Base-by-base conservation (phyloP, 2,888 invertebrate genomes). In the Spicauda simplicius region DNA sequence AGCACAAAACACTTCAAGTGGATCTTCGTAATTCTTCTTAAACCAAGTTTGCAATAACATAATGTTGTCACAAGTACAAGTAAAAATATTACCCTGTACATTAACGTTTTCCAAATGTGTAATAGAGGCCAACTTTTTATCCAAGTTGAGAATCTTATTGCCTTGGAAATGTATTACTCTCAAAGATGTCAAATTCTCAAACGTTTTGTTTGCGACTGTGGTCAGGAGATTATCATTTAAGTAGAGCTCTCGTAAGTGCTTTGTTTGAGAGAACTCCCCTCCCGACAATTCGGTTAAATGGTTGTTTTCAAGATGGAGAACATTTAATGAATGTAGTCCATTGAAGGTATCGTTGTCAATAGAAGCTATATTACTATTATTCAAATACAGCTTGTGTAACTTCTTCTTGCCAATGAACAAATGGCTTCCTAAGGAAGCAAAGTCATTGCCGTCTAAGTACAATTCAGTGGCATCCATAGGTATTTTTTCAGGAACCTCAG, bases 401-500 rank as follows among this genome's bases (percentile, higher is more conserved):
- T 96, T 96, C 84, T 97, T 97, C 86, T 97, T 96, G 7, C 97
- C 97, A 77, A 97, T 96, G 85, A 98, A 97, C 75, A 96, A 94
- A 87, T 97, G 97, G 83, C 96, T 96, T 68, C 95, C 95, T 33
- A 98, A 93, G 61, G 95, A 94, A 18, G 95, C 95, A 73, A 97
- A 95, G 79, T 96, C 94, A 84, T 97, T 97, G 16, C 97, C 97
- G 83, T 97, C 97, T 69, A 98, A 94, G 85, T 97, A 97, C 66
- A 97, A 95, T 87, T 97, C 97, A 50, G 97, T 97, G 33, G 97
- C 97, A 84, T 97, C 97, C 97, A 97, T 97, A 0, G 97, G 97
- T 76, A 97, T 96, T 79, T 96, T 95, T 70, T 95, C 95, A 1
- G 97, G 97, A 62, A 97, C 94, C 76, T 94, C 94, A 67, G 94